Conservation (phyloP, 2,797 vertebrate genomes). For the Danio tinwini region DNA sequence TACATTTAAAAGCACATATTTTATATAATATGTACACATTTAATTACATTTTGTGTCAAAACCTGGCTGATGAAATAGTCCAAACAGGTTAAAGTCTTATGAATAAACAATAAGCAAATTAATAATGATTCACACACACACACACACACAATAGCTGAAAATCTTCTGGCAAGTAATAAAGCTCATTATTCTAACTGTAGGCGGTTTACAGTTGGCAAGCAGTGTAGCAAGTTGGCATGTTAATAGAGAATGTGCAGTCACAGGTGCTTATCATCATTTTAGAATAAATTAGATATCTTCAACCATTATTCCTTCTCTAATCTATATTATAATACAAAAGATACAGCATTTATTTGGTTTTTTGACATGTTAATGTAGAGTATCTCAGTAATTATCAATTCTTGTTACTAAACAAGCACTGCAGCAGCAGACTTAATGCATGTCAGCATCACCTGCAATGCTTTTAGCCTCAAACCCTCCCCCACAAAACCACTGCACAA, state of each 20-base stretch:
- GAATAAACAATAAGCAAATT: not conserved
- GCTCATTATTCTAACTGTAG: not conserved
- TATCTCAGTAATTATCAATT: not conserved
- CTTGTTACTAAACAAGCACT: not conserved
- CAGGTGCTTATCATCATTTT: not conserved
- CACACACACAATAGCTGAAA: no score
- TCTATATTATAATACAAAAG: not conserved
- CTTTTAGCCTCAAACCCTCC: conserved; percentile 12
- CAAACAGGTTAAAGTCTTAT: not conserved
- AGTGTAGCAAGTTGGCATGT: not conserved
- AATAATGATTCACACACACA: not conserved
- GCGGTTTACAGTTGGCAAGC: conserved; percentile 8
- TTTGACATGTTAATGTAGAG: not conserved
- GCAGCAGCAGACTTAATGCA: not conserved
- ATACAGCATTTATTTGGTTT: not conserved
- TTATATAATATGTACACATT: no score
- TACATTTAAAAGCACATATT: no score
- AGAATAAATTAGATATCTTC: not conserved
- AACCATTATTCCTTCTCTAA: not conserved
- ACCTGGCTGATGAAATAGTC: not conserved
- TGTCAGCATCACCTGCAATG: conserved; percentile 12
- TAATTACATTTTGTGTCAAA: no score
- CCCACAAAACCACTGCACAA: conserved; percentile 16
- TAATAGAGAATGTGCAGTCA: not conserved
- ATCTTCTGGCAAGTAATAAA: not conserved